Conservation (phyloP, 2,113 vertebrate species). For the Phyllostomus discolor region DNA sequence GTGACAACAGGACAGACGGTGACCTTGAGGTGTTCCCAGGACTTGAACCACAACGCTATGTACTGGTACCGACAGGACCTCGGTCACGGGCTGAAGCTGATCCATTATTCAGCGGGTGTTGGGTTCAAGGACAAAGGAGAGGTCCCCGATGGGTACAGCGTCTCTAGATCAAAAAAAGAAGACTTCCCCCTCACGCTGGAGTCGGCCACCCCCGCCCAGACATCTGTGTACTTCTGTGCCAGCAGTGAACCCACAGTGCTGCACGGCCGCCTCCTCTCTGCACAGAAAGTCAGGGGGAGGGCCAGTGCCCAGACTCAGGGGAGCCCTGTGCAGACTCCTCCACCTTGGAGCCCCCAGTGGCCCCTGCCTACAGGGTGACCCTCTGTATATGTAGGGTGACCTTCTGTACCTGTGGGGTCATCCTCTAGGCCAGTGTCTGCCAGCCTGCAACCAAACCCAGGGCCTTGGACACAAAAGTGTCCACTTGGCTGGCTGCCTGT, state of each 20-base stretch:
- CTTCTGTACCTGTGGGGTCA: too few species aligned
- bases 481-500: too few species aligned
- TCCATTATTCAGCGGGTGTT: fast-evolving
- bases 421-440: too few species aligned
- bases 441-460: too few species aligned
- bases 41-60: too few species aligned
- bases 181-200: neutral
- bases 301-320: fast-evolving
- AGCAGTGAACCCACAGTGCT: neutral
- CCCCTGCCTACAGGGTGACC: neutral
- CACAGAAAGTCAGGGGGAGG: neutral
- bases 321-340: too few species aligned
- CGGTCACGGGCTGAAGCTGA: neutral
- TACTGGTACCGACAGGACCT: neutral
- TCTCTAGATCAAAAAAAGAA: fast-evolving
- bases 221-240: constrained; percentile 52
- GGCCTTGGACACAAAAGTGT: fast-evolving
- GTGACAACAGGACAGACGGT: fast-evolving
- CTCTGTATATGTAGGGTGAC: too few species aligned
- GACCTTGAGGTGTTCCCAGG: neutral
- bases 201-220: neutral
- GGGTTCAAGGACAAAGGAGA: fast-evolving
- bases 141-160: neutral
- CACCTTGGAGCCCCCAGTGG: fast-evolving
- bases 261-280: fast-evolving